Conservation (phyloP, 2,113 vertebrate species). For the Carollia perspicillata region DNA sequence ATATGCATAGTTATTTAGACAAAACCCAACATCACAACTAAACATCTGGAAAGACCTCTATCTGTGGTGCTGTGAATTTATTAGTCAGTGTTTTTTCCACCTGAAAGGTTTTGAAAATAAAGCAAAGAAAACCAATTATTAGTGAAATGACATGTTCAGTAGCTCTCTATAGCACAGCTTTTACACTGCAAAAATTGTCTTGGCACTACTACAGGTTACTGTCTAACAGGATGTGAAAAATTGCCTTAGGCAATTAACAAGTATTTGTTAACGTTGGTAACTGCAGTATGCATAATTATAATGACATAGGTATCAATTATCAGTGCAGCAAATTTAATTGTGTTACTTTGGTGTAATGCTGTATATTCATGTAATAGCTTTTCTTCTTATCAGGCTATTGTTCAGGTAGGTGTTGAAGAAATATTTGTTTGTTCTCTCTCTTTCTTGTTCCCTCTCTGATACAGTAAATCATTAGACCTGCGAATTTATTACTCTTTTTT, state of each 20-base stretch:
- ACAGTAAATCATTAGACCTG: neutral
- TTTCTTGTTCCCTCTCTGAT: neutral
- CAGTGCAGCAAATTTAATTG: constrained; percentile 44
- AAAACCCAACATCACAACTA: neutral
- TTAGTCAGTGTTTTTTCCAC: constrained; percentile 41
- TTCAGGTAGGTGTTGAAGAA: neutral
- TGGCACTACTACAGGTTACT: constrained; percentile 31
- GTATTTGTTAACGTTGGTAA: constrained; percentile 69
- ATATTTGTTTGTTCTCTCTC: neutral
- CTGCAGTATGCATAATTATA: constrained; percentile 38
- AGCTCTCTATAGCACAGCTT: constrained; percentile 34
- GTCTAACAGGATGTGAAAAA: constrained; percentile 45
- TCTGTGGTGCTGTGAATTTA: neutral
- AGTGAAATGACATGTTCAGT: neutral
- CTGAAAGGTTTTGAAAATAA: constrained; percentile 25
- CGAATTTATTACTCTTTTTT: neutral
- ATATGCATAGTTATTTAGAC: neutral
- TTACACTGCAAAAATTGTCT: constrained; percentile 43
- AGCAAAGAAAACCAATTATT: constrained; percentile 54
- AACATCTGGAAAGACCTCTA: neutral
- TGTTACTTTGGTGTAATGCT: neutral
- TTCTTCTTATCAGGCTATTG: neutral
- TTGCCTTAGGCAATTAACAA: constrained; percentile 49
- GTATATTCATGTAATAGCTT: neutral
- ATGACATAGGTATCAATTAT: constrained; percentile 58